phyloP scores from a whole-genome alignment of 2,113 vertebrate genomes.

The Phylloscopus trochilus region DNA sequence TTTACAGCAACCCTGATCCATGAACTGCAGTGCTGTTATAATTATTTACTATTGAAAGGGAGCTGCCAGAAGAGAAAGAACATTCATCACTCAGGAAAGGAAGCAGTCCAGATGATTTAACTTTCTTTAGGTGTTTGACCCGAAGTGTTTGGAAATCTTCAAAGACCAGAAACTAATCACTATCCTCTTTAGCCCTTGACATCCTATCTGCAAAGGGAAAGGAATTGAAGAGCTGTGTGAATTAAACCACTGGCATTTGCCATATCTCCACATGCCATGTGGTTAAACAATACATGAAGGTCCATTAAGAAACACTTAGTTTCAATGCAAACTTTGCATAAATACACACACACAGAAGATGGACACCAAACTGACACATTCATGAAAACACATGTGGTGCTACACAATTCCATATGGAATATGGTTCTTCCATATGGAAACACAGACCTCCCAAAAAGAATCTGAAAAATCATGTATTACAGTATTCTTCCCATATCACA shows the following conservation, averaged over 20 bases:
- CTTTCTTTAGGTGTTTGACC: background rate
- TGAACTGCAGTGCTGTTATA: background rate
- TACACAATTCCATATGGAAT: background rate
- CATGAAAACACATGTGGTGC: background rate
- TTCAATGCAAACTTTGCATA: background rate
- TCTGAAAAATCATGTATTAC: accelerated
- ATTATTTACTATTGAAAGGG: background rate
- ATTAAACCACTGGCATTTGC: background rate
- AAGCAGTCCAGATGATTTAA: background rate
- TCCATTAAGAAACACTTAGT: background rate
- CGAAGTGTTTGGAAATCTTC: background rate
- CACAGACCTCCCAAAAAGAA: background rate
- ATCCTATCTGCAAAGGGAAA: background rate
- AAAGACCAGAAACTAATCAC: background rate
- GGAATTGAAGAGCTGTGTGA: background rate
- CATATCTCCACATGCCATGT: background rate
- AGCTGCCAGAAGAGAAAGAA: background rate
- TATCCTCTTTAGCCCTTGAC: background rate
- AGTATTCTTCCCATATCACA: background rate
- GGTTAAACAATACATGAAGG: background rate
- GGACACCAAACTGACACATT: background rate
- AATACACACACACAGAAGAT: background rate
- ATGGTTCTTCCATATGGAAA: background rate
- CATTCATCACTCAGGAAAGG: background rate
- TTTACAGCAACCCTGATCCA: background rate